Conservation (phyloP, 1,140 invertebrate species). For the Hydropsyche tenuis region DNA sequence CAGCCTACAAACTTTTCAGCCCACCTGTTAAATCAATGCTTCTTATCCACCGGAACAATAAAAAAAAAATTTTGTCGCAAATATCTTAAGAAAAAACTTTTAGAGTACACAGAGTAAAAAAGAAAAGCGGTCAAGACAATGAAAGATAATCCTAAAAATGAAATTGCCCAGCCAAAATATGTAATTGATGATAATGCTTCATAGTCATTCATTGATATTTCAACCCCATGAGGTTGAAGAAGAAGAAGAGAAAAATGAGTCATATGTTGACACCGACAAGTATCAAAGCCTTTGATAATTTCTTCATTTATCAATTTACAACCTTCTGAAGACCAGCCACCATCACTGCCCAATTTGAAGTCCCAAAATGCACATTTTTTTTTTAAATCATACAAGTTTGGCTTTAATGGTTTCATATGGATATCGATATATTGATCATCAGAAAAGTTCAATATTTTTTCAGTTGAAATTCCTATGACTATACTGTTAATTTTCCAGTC, state of each 20-base stretch:
- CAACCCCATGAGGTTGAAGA: slow-evolving; percentile 51
- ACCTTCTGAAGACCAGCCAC: slow-evolving; percentile 56
- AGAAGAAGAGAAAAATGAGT: slow-evolving; percentile 62
- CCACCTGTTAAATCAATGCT: too few relatives aligned
- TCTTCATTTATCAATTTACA: slow-evolving; percentile 49
- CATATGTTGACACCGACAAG: slow-evolving; percentile 58
- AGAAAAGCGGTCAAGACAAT: slow-evolving; percentile 56
- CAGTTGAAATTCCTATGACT: not conserved
- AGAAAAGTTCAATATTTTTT: slow-evolving; percentile 28
- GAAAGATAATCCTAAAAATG: slow-evolving; percentile 55
- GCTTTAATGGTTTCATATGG: slow-evolving; percentile 52
- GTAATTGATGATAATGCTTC: slow-evolving; percentile 54
- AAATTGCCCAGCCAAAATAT: slow-evolving; percentile 57
- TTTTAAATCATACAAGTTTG: not conserved
- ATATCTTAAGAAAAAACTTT: too few relatives aligned
- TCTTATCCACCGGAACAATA: too few relatives aligned
- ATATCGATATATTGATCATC: slow-evolving; percentile 56
- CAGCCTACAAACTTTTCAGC: too few relatives aligned
- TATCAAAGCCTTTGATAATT: slow-evolving; percentile 52
- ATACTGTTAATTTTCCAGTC: not conserved
- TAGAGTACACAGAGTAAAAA: too few relatives aligned
- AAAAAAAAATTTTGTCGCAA: too few relatives aligned
- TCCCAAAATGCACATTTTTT: slow-evolving; percentile 56
- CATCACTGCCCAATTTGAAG: slow-evolving; percentile 52
- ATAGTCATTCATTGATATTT: slow-evolving; percentile 54